Percentiles rank a stretch among this genome's conserved stretches.
Evolutionary conservation across 2,888 invertebrate species (phyloP).

Genomic region (Scaptomyza caliginosa): DNA sequence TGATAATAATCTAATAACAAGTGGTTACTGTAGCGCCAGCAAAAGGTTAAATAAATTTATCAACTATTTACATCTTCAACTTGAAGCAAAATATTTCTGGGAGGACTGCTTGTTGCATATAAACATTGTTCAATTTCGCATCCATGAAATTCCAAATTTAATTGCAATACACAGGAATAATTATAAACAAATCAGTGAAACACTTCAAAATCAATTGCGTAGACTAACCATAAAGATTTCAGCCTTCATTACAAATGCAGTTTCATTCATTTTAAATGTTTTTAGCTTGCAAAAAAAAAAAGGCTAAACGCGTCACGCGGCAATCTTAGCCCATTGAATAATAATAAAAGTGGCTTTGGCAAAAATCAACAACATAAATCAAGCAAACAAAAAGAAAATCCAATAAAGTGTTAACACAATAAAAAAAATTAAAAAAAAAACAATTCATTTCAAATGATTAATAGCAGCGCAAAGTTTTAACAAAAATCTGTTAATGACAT

Average conservation of each 20-base stretch:
- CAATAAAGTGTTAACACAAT: slow-evolving; percentile 26
- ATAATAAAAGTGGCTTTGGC: slow-evolving; percentile 24
- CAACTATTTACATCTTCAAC: background rate
- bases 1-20: slow-evolving; percentile 33
- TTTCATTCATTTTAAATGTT: slow-evolving; percentile 67
- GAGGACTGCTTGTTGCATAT: background rate
- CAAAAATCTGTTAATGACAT: slow-evolving; percentile 69
- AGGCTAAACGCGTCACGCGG: slow-evolving; percentile 24
- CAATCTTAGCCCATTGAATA: slow-evolving; percentile 40
- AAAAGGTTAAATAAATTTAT: background rate
- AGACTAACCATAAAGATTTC: background rate
- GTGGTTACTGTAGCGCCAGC: slow-evolving; percentile 18
- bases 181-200: slow-evolving; percentile 21
- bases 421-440: slow-evolving; percentile 17
- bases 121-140: background rate
- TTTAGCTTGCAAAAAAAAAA: slow-evolving; percentile 24
- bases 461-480: slow-evolving; percentile 59
- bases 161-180: slow-evolving; percentile 9
- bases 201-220: slow-evolving; percentile 16
- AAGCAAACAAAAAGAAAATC: slow-evolving; percentile 66
- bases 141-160: background rate
- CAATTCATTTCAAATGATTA: slow-evolving; percentile 71
- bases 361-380: slow-evolving; percentile 67
- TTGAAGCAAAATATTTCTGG: background rate
- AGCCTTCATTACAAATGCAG: slow-evolving; percentile 38